phyloP scores from a whole-genome alignment of 2,113 vertebrate genomes.

The Tringa solitaria region DNA sequence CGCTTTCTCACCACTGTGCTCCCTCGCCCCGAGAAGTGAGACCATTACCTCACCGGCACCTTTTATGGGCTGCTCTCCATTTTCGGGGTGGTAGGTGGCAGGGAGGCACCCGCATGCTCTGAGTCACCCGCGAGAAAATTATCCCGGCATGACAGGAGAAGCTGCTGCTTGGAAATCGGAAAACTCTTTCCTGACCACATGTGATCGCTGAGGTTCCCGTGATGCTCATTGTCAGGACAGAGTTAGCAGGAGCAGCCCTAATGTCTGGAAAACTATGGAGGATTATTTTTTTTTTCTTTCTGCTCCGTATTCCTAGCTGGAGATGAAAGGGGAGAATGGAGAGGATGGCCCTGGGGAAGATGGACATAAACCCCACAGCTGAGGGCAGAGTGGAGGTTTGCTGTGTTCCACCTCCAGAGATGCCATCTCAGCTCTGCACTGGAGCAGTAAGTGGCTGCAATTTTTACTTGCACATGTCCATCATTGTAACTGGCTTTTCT shows the following conservation, averaged over 20 bases:
- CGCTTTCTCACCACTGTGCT: conserved; percentile 58
- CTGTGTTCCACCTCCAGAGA: background rate
- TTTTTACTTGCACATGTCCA: background rate
- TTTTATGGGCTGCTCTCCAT: background rate
- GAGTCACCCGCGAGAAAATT: background rate
- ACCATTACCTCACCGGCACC: background rate
- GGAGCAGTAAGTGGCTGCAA: background rate
- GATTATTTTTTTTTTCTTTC: background rate
- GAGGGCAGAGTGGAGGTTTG: background rate
- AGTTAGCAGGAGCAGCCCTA: background rate
- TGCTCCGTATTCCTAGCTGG: accelerated
- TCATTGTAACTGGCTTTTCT: background rate
- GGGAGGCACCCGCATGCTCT: background rate
- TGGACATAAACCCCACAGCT: background rate
- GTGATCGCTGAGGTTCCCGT: background rate
- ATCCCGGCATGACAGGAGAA: background rate
- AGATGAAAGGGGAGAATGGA: background rate
- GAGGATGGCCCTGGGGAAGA: background rate
- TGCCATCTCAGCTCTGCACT: accelerated
- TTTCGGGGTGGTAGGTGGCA: background rate
- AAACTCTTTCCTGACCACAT: background rate
- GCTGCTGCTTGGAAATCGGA: background rate
- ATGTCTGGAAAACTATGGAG: background rate
- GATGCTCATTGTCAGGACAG: background rate
- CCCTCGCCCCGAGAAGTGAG: conserved; percentile 7